Evolutionary conservation across 2,888 invertebrate genomes (phyloP).

Genomic region (Nysson spinosus): DNA sequence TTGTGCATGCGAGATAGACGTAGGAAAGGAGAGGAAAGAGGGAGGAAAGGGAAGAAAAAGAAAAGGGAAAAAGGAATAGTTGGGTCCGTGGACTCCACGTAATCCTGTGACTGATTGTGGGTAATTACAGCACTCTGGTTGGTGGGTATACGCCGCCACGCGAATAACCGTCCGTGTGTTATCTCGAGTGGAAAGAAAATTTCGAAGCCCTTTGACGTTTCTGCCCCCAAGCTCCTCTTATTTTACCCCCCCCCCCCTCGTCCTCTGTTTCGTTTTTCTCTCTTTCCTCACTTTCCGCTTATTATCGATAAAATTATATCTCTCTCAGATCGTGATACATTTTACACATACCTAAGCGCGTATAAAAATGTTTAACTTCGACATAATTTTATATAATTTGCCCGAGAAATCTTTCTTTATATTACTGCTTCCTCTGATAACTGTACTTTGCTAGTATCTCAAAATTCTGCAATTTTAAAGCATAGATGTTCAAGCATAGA

Average conservation of each 20-base stretch:
- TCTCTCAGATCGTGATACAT: too few relatives aligned
- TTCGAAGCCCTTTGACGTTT: slow-evolving; percentile 52
- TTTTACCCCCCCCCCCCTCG: slow-evolving; percentile 37
- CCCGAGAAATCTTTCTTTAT: too few relatives aligned
- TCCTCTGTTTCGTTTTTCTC: slow-evolving; percentile 37
- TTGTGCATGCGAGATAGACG: slow-evolving; percentile 46
- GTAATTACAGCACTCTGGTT: slow-evolving; percentile 53
- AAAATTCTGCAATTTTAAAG: too few relatives aligned
- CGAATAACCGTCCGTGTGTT: slow-evolving; percentile 48
- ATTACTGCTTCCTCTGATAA: too few relatives aligned
- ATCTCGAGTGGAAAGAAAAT: slow-evolving; percentile 57
- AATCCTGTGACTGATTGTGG: slow-evolving; percentile 60
- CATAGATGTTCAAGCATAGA: too few relatives aligned
- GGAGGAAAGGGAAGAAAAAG: slow-evolving; percentile 12
- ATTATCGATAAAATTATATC: too few relatives aligned
- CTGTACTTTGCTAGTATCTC: too few relatives aligned
- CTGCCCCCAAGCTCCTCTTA: too few relatives aligned
- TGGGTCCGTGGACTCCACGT: slow-evolving; percentile 44
- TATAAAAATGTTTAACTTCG: too few relatives aligned
- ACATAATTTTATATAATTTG: too few relatives aligned
- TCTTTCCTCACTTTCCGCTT: background rate
- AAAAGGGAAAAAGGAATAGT: slow-evolving; percentile 24
- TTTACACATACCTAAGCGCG: too few relatives aligned
- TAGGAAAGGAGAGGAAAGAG: slow-evolving; percentile 17
- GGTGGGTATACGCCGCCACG: slow-evolving; percentile 41